Percentiles rank a stretch among this genome's conserved stretches.
Conservation (phyloP, 2,113 vertebrate species). For the Bufo gargarizans region DNA sequence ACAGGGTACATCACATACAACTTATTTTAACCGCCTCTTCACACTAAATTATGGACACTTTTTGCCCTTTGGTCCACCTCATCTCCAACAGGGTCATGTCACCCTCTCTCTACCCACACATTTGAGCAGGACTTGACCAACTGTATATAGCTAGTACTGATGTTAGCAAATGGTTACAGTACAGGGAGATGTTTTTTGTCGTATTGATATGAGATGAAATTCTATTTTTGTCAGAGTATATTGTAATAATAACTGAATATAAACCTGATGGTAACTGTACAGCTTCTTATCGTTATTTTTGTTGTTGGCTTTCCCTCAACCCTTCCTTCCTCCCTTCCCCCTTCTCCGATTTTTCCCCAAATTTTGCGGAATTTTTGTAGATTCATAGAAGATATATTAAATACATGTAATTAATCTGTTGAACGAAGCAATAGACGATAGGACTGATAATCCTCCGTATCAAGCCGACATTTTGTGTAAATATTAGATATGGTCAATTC, state of each 20-base stretch:
- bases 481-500: slow-evolving; percentile 22
- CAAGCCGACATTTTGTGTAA: slow-evolving; percentile 17
- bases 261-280: slow-evolving; percentile 71
- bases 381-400: slow-evolving; percentile 25
- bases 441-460: not conserved
- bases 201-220: slow-evolving; percentile 81
- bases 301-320: not conserved
- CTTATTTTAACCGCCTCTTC: not conserved
- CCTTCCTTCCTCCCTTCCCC: not conserved
- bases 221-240: slow-evolving; percentile 83
- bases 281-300: slow-evolving; percentile 53
- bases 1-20: not conserved
- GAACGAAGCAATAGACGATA: slow-evolving; percentile 45
- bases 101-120: not conserved
- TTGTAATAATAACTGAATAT: slow-evolving; percentile 76
- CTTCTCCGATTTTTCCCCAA: not conserved
- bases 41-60: not conserved
- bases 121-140: slow-evolving; percentile 66
- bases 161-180: slow-evolving; percentile 71
- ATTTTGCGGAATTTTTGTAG: slow-evolving; percentile 36
- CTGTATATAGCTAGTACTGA: slow-evolving; percentile 74
- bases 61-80: not conserved
- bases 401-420: slow-evolving; percentile 30
- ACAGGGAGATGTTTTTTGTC: slow-evolving; percentile 72
- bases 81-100: not conserved